Conservation (phyloP, 2,113 vertebrate species). For the Stictonetta naevosa region DNA sequence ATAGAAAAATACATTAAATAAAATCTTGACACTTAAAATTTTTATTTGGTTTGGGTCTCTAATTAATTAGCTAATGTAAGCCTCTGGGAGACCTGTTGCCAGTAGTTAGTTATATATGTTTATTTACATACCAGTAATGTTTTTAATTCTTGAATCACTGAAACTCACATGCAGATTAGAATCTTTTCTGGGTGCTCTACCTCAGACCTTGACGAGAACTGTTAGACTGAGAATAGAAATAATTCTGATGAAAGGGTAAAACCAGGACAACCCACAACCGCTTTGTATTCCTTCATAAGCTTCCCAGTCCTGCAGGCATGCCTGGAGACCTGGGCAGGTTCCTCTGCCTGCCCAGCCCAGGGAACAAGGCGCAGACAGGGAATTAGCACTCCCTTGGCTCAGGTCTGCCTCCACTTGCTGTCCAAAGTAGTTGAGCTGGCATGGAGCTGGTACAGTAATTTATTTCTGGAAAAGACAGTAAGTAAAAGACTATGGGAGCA, state of each 20-base stretch:
- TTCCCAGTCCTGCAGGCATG: neutral
- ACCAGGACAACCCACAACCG: neutral
- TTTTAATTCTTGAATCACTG: slow-evolving; percentile 1
- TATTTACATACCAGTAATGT: slow-evolving; percentile 17
- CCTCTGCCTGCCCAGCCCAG: neutral
- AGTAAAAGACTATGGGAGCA: neutral
- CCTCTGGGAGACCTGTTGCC: neutral
- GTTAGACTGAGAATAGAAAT: neutral
- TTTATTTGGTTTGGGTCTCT: neutral
- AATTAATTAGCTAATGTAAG: neutral
- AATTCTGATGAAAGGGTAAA: neutral
- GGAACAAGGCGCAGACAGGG: neutral
- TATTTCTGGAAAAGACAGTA: neutral
- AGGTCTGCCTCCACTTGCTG: neutral
- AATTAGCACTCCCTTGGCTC: neutral
- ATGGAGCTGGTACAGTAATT: neutral
- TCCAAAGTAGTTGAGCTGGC: neutral
- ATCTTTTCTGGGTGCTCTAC: neutral
- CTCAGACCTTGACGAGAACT: neutral
- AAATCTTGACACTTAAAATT: neutral
- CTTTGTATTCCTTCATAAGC: neutral
- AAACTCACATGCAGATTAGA: neutral
- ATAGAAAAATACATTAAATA: neutral
- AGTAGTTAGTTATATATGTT: neutral
- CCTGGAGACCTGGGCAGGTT: neutral